A percentile compares a stretch with the other conserved stretches of the same genome.
Conservation (phyloP, 2,797 vertebrate species). For the Helostoma temminkii region DNA sequence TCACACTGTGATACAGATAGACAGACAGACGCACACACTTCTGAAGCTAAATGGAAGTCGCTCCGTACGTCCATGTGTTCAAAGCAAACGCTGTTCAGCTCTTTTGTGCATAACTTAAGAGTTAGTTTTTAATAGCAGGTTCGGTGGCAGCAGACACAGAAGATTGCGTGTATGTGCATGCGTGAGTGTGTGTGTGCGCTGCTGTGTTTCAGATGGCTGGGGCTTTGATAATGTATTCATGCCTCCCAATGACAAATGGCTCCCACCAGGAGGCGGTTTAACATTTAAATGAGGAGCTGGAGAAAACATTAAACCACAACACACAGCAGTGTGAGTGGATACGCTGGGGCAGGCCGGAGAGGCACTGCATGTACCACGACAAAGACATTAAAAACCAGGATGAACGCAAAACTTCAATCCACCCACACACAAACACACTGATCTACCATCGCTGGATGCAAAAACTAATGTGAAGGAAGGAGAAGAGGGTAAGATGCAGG, state of each 20-base stretch:
- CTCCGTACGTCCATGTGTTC: conserved; percentile 15
- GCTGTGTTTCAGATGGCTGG: conserved; percentile 48
- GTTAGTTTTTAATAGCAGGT: conserved; percentile 62
- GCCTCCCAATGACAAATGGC: conserved; percentile 79
- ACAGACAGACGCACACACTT: conserved; percentile 11
- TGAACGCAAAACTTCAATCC: conserved; percentile 44
- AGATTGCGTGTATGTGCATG: conserved; percentile 5
- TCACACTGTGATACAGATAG: conserved; percentile 10
- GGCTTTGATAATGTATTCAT: conserved; percentile 75
- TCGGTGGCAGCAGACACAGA: conserved; percentile 34
- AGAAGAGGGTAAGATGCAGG: conserved; percentile 30
- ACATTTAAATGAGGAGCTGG: conserved; percentile 79
- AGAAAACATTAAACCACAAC: conserved; percentile 64
- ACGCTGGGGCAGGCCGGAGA: conserved; percentile 38
- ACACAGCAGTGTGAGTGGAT: conserved; percentile 42
- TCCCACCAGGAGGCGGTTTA: conserved; percentile 73
- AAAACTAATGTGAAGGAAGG: conserved; percentile 45
- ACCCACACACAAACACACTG: conserved; percentile 32
- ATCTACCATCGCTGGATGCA: conserved; percentile 19
- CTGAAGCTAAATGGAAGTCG: conserved; percentile 10
- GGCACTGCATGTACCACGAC: conserved; percentile 30
- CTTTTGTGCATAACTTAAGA: conserved; percentile 46
- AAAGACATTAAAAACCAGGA: conserved; percentile 57
- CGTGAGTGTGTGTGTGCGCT: background rate
- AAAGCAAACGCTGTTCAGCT: conserved; percentile 45